Conservation (phyloP, 2,888 invertebrate species). For the Drosophila austrosaltans region DNA sequence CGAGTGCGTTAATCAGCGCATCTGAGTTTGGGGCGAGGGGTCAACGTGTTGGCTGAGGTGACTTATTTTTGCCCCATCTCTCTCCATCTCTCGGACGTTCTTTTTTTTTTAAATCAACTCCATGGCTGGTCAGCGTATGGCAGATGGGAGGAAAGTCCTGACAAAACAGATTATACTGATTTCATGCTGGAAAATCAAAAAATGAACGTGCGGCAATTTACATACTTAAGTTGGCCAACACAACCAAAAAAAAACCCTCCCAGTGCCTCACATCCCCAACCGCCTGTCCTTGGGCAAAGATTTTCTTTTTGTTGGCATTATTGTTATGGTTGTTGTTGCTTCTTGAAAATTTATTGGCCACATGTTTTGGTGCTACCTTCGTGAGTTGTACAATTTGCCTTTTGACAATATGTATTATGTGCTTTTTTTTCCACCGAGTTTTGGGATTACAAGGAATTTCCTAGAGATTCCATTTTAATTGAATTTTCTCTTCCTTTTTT, state of each 20-base stretch:
- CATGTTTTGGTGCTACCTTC: constrained; percentile 74
- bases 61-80: background rate
- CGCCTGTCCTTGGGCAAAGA: background rate
- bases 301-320: background rate
- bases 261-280: background rate
- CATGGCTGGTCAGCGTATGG: constrained; percentile 58
- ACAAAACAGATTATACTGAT: constrained; percentile 77
- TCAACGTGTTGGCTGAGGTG: constrained; percentile 25
- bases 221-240: constrained; percentile 70
- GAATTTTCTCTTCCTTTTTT: constrained; percentile 60
- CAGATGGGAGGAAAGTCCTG: constrained; percentile 28
- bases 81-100: constrained; percentile 6
- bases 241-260: background rate
- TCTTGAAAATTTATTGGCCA: constrained; percentile 71
- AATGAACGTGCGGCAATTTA: constrained; percentile 80
- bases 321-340: constrained; percentile 28
- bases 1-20: constrained; percentile 80
- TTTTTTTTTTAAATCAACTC: constrained; percentile 62
- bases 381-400: constrained; percentile 74
- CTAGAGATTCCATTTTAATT: constrained; percentile 75
- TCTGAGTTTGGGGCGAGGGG: constrained; percentile 53
- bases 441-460: constrained; percentile 75
- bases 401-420: constrained; percentile 57
- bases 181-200: constrained; percentile 79
- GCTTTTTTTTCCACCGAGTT: constrained; percentile 37